Percentiles rank a stretch among this genome's conserved stretches.
Conservation (phyloP, 2,113 vertebrate genomes). For the Rhea americana region DNA sequence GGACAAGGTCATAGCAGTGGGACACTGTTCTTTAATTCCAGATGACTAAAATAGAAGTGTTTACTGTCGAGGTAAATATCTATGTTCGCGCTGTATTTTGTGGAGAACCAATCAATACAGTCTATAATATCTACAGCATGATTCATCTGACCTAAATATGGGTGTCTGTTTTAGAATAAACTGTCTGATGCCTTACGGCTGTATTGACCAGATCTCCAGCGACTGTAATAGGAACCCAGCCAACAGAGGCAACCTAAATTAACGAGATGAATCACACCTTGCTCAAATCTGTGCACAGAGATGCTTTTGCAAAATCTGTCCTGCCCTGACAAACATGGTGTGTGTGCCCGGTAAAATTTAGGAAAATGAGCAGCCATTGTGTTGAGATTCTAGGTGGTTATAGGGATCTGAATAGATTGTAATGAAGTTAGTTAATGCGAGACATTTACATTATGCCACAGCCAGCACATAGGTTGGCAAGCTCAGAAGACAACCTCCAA, state of each 20-base stretch:
- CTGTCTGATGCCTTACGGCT: slow-evolving; percentile 25
- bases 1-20: background rate
- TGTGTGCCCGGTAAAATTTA: background rate
- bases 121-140: background rate
- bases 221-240: background rate
- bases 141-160: slow-evolving; percentile 41
- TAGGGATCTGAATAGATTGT: background rate
- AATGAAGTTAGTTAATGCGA: background rate
- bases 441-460: background rate
- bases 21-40: background rate
- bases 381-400: background rate
- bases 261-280: slow-evolving; percentile 32
- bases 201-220: slow-evolving; percentile 30
- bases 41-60: background rate
- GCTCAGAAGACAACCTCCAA: background rate
- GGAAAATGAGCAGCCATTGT: background rate
- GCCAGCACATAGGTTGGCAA: background rate
- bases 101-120: background rate
- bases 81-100: background rate
- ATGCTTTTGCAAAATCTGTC: slow-evolving; percentile 1
- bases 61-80: background rate
- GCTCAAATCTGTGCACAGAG: background rate
- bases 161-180: slow-evolving; percentile 25
- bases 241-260: slow-evolving; percentile 42
- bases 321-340: background rate